Evolutionary conservation across 2,888 invertebrate species (phyloP).

Genomic region (Brachycybe producta): DNA sequence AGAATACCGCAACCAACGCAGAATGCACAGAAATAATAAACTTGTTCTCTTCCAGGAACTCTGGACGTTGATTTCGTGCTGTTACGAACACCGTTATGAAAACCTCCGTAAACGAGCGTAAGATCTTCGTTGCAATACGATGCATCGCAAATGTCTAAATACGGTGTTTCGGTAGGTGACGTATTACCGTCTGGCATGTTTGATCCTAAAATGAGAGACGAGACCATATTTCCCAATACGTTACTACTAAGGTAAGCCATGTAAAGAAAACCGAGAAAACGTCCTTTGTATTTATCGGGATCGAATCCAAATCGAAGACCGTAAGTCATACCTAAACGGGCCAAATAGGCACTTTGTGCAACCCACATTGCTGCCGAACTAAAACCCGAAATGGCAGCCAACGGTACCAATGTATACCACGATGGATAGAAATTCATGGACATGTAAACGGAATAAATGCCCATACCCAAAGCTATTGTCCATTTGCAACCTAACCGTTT

Average conservation of each 20-base stretch:
- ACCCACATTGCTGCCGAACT: slow-evolving; percentile 22
- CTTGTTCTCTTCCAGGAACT: neutral
- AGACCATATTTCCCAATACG: slow-evolving; percentile 10
- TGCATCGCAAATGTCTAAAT: slow-evolving; percentile 17
- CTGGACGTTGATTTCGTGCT: neutral
- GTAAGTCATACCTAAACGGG: slow-evolving; percentile 19
- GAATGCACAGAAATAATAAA: slow-evolving; percentile 15
- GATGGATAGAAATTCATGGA: slow-evolving; percentile 21
- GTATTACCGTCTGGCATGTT: neutral
- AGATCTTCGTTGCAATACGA: slow-evolving; percentile 18
- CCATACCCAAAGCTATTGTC: slow-evolving; percentile 19
- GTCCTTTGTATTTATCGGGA: slow-evolving; percentile 18
- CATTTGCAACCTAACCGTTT: slow-evolving; percentile 21
- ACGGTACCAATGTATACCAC: slow-evolving; percentile 8
- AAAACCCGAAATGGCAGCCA: slow-evolving; percentile 20
- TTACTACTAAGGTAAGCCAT: slow-evolving; percentile 21
- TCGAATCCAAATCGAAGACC: slow-evolving; percentile 13
- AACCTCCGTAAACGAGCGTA: slow-evolving; percentile 3
- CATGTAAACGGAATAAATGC: slow-evolving; percentile 21
- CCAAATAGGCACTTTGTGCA: slow-evolving; percentile 21
- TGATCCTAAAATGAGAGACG: slow-evolving; percentile 12
- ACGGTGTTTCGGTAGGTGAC: slow-evolving; percentile 3
- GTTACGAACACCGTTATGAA: neutral
- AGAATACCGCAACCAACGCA: slow-evolving; percentile 7
- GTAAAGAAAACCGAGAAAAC: slow-evolving; percentile 22